Evolutionary conservation across 2,888 invertebrate genomes (phyloP).

Genomic region (Drosophila acutilabella): DNA sequence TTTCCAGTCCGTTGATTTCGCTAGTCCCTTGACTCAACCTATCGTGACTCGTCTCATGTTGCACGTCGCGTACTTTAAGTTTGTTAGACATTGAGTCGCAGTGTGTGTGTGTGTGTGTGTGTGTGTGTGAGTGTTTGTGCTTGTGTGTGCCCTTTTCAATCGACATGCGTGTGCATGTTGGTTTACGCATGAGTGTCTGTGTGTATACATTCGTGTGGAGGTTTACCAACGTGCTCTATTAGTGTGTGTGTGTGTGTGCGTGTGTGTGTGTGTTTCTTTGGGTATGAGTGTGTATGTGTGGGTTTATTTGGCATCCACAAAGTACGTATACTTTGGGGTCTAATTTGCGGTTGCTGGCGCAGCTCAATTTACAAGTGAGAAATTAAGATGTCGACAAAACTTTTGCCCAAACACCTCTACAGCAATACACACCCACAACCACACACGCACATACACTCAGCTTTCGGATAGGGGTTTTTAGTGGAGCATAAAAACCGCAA

Average conservation of each 20-base stretch:
- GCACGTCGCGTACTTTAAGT: constrained; percentile 28
- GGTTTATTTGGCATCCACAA: constrained; percentile 71
- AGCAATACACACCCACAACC: constrained; percentile 21
- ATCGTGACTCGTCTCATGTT: constrained; percentile 2
- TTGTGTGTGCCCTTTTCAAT: constrained; percentile 29
- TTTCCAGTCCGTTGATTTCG: not conserved
- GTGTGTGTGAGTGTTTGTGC: constrained; percentile 21
- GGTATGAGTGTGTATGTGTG: constrained; percentile 4
- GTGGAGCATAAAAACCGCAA: constrained; percentile 48
- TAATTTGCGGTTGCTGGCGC: constrained; percentile 76
- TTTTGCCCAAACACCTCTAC: constrained; percentile 66
- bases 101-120: constrained; percentile 6
- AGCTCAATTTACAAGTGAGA: constrained; percentile 80
- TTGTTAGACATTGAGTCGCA: constrained; percentile 36
- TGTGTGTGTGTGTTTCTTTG: constrained; percentile 9
- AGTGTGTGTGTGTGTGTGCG: constrained; percentile 16
- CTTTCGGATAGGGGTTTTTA: constrained; percentile 33
- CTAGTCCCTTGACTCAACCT: constrained; percentile 12
- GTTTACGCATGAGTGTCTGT: constrained; percentile 51
- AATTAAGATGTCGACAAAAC: constrained; percentile 78
- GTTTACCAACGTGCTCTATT: constrained; percentile 12
- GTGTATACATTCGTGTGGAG: constrained; percentile 10
- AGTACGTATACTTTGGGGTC: constrained; percentile 78
- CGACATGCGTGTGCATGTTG: constrained; percentile 45
- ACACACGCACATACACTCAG: not conserved